Evolutionary conservation across 1,140 invertebrate species (phyloP).

Genomic region (Neuroterus valhalla): DNA sequence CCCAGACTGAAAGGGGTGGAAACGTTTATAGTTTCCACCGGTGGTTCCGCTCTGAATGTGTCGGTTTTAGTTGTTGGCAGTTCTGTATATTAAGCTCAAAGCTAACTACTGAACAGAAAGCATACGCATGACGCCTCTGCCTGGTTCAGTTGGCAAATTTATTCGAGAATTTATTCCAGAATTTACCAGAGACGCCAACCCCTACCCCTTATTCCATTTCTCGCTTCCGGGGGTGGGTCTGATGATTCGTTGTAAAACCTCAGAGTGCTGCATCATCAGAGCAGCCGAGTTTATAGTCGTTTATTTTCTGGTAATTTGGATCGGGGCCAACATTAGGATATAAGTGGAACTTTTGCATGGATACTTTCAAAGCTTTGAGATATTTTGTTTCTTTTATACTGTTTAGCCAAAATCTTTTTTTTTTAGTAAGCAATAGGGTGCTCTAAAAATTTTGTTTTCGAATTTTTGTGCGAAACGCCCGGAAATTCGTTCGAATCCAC

Average conservation of each 20-base stretch:
- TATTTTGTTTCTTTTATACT: background rate
- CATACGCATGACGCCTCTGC: background rate
- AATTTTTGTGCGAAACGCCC: no score
- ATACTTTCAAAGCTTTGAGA: background rate
- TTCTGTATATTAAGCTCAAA: slow-evolving; percentile 18
- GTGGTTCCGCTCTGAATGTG: slow-evolving; percentile 32
- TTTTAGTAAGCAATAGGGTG: no score
- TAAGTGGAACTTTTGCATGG: background rate
- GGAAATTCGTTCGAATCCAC: no score
- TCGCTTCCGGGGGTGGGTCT: background rate
- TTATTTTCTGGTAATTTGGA: slow-evolving; percentile 22
- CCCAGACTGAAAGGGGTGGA: slow-evolving; percentile 66
- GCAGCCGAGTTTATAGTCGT: background rate
- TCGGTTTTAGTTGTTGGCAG: slow-evolving; percentile 24
- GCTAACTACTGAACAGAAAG: slow-evolving; percentile 22
- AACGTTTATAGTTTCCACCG: slow-evolving; percentile 32
- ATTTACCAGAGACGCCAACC: background rate
- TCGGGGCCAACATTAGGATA: background rate
- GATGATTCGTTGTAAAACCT: slow-evolving; percentile 13
- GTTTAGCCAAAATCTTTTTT: background rate
- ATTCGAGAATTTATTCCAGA: slow-evolving; percentile 30
- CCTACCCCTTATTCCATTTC: background rate
- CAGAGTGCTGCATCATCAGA: slow-evolving; percentile 18
- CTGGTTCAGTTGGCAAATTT: slow-evolving; percentile 5
- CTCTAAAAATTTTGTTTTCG: no score